Evolutionary conservation across 1,140 invertebrate species (phyloP), one percentile per base, ranked within the genome.

Genomic region (Drosophila micromelanica): DNA sequence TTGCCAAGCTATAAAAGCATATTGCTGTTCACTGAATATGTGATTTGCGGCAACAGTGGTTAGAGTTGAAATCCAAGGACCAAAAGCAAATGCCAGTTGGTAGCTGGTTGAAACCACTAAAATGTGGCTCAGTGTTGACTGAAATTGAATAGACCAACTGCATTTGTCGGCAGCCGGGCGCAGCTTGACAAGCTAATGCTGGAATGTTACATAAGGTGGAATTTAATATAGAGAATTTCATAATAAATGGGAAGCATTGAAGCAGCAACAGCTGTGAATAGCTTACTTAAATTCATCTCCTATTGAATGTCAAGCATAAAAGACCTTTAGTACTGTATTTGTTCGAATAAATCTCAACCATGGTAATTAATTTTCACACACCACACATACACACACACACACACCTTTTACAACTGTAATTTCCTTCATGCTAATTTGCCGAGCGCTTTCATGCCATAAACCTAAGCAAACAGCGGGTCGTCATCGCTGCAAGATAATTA

Each of bases 1-100:
- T 86, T 70, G 71, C 82, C 23, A 15, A 11, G 72, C 80, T 71
- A 89, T 87, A 86, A 87, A 76, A 86, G 78, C 82, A 79, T 78
- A 89, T 82, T 89, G 78, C 75, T 82, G 82, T 86, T 86, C 82
- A 82, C 84, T 87, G 82, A 82, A 87, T 86, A 73, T 82, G 75
- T 76, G 77, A 87, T 85, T 80, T 84, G 75, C 46, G 70, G 55
- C 52, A 11, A 49, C 55, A 46, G 40, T 45, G 54, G 54, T n/a
- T 35, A 7, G 13, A 32, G 48, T 48, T 17, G 61, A 9, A 42
- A 27, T 23, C 30, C 2, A 46, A 13, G 5, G 38, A 23, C 48
- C 42, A 27, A 8, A 15, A 48, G 13, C 15, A 43, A 17, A 15
- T 45, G 55, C 11, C 27, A 37, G 23, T 12, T 5, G 49, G 8